A percentile compares a stretch with the other conserved stretches of the same genome.
Evolutionary conservation across 2,888 invertebrate species (phyloP).

Genomic region (Physocephala rufipes): DNA sequence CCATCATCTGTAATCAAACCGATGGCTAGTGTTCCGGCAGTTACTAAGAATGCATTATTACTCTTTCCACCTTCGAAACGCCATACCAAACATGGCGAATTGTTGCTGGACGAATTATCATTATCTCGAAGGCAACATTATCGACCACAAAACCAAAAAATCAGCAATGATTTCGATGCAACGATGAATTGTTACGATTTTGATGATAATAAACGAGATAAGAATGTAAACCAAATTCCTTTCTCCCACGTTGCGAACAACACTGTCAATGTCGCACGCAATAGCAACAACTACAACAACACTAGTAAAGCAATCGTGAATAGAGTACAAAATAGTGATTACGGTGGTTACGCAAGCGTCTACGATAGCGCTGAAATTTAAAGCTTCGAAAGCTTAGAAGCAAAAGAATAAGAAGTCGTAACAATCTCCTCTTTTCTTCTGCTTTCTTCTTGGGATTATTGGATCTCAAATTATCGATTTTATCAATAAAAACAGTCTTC

Average conservation of each 20-base stretch:
- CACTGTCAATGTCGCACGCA: background rate
- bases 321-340: background rate
- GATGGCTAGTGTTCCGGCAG: background rate
- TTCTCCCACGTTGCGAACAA: no score
- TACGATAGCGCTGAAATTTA: slow-evolving; percentile 30
- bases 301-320: background rate
- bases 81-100: slow-evolving; percentile 57
- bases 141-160: slow-evolving; percentile 46
- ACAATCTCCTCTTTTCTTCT: no score
- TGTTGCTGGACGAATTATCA: slow-evolving; percentile 58
- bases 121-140: slow-evolving; percentile 58
- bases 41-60: slow-evolving; percentile 47
- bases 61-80: slow-evolving; percentile 54
- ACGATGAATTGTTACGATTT: no score
- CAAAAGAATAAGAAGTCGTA: no score
- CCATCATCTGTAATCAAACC: slow-evolving; percentile 37
- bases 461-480: no score
- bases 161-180: background rate
- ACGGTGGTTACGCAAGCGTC: background rate
- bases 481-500: no score
- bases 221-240: no score
- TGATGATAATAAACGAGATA: no score
- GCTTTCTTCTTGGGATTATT: no score
- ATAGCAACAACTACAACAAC: background rate
- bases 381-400: background rate